Evolutionary conservation across 2,113 vertebrate species (phyloP).

Genomic region (Nanorana parkeri): DNA sequence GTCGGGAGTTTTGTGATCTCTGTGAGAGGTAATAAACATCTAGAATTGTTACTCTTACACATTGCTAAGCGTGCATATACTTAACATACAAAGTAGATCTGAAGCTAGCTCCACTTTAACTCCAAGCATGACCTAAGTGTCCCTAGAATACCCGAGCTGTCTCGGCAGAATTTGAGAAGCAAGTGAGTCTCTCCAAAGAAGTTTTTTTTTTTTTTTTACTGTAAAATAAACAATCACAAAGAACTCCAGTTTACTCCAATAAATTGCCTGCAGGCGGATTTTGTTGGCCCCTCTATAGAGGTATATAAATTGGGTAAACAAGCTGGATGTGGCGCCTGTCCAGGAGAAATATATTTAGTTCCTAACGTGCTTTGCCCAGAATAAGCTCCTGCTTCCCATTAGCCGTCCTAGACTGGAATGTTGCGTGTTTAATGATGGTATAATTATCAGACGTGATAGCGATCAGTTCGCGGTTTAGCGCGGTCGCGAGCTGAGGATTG

Average conservation of each 20-base stretch:
- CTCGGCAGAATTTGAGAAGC: neutral
- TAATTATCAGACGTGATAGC: constrained; percentile 38
- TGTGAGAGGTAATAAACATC: too few relatives aligned
- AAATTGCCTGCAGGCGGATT: constrained; percentile 3
- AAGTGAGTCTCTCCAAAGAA: neutral
- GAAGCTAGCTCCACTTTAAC: too few relatives aligned
- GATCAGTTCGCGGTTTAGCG: constrained; percentile 1
- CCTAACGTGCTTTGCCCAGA: constrained; percentile 46
- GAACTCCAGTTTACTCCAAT: neutral
- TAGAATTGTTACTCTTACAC: too few relatives aligned
- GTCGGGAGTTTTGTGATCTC: too few relatives aligned
- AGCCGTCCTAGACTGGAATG: constrained; percentile 19
- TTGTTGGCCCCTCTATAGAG: neutral
- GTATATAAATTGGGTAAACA: constrained; percentile 6
- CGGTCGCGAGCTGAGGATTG: neutral
- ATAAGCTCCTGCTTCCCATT: constrained; percentile 60
- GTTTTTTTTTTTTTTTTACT: neutral
- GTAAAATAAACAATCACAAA: constrained; percentile 4
- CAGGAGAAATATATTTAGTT: constrained; percentile 16
- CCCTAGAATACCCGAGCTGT: neutral
- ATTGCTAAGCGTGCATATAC: too few relatives aligned
- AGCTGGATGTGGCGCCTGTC: neutral
- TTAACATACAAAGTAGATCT: too few relatives aligned
- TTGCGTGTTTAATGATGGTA: neutral
- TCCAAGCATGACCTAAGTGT: too few relatives aligned